Conservation (phyloP, 1,140 invertebrate genomes). For the Drosophila pruinosa region DNA sequence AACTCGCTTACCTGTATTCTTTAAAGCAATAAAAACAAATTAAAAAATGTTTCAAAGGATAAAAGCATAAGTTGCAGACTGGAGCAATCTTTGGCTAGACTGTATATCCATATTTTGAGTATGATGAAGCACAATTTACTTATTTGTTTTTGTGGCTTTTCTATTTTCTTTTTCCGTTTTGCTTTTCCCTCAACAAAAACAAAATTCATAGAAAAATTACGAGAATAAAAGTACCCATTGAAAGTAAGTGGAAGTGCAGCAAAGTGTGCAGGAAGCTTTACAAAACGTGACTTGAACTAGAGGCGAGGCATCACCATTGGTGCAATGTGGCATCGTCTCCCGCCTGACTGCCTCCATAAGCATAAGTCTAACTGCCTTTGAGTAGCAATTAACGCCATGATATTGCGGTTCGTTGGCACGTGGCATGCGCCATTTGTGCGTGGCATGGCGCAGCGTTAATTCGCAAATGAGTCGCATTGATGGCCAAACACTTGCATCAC, state of each 20-base stretch:
- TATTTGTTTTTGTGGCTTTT: conserved; percentile 52
- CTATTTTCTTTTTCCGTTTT: conserved; percentile 15
- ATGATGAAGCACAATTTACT: conserved; percentile 45
- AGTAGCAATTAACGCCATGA: conserved; percentile 75
- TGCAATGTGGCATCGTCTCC: conserved; percentile 10
- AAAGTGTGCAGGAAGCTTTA: conserved; percentile 57
- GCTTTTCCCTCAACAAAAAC: conserved; percentile 14
- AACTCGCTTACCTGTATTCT: no score
- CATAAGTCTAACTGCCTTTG: conserved; percentile 31
- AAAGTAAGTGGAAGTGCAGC: conserved; percentile 53
- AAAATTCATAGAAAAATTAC: conserved; percentile 12
- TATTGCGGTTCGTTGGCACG: conserved; percentile 70
- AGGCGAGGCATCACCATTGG: conserved; percentile 13
- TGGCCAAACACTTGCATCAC: conserved; percentile 30
- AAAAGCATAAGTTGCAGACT: not conserved
- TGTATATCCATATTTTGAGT: not conserved
- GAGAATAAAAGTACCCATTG: conserved; percentile 28
- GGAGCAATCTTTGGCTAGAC: not conserved
- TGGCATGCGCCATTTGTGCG: conserved; percentile 45
- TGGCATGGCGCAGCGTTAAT: conserved; percentile 52
- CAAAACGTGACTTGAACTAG: conserved; percentile 58
- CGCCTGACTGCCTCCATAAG: conserved; percentile 2
- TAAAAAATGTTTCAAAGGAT: not conserved
- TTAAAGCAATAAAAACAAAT: not conserved
- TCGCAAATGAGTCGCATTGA: conserved; percentile 68